phyloP scores from a whole-genome alignment of 1,140 invertebrate genomes.

The Psilanteris sp. region DNA sequence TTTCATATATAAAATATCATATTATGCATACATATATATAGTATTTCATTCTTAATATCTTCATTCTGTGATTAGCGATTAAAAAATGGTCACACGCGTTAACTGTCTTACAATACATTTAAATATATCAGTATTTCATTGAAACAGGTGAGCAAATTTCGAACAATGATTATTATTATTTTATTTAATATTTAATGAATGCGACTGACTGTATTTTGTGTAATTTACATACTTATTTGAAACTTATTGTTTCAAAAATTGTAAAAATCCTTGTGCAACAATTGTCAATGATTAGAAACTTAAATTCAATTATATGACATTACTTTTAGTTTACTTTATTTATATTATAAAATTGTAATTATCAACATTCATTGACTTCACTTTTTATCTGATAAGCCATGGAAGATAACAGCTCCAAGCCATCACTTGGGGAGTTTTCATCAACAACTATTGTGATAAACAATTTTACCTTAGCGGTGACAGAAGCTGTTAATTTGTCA shows the following conservation, averaged over 20 bases:
- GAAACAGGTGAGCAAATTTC: conserved; percentile 7
- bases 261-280: too few relatives aligned
- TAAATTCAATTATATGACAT: too few relatives aligned
- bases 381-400: conserved; percentile 38
- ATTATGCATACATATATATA: too few relatives aligned
- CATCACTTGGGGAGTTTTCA: conserved; percentile 1
- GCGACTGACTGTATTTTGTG: too few relatives aligned
- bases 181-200: background rate
- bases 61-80: too few relatives aligned
- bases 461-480: conserved; percentile 19
- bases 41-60: too few relatives aligned
- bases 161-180: background rate
- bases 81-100: conserved; percentile 5
- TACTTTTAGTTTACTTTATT: too few relatives aligned
- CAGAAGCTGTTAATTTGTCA: conserved; percentile 22
- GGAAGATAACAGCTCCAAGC: conserved; percentile 33
- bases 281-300: too few relatives aligned
- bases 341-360: background rate
- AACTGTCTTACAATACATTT: background rate
- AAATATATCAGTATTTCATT: conserved; percentile 16
- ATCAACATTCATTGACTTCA: background rate
- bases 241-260: too few relatives aligned
- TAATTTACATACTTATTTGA: too few relatives aligned
- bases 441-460: conserved; percentile 11
- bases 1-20: too few relatives aligned